Evolutionary conservation across 2,888 invertebrate genomes (phyloP), one percentile per base, ranked within the genome.

Genomic region (Argyresthia goedartella): DNA sequence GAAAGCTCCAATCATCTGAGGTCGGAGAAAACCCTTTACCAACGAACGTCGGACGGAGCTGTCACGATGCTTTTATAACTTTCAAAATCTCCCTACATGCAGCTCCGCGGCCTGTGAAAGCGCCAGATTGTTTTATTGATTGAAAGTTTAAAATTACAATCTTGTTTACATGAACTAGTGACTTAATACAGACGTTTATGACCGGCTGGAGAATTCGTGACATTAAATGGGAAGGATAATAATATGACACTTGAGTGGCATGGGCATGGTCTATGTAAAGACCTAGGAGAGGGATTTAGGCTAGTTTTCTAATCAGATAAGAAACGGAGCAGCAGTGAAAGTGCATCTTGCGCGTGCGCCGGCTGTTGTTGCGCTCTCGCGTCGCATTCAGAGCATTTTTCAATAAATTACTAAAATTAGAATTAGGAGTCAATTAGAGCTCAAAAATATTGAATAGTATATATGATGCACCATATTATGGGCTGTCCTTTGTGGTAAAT

Each of bases 361-460:
- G 34, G 13, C 64, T 66, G 64, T 60, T 59, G 66, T 64, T 71
- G 76, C 77, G 73, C 66, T 60, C 59, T 70, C 73, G 73, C 70
- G 69, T 66, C 67, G 67, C 72, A 76, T 80, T 81, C 73, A 74
- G 78, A 77, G 62, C 73, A 81, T 77, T 82, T 84, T 86, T 84
- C n/a, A n/a, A n/a, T n/a, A n/a, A n/a, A n/a, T n/a, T n/a, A n/a
- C n/a, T n/a, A n/a, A n/a, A n/a, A n/a, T n/a, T n/a, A n/a, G n/a
- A n/a, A n/a, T n/a, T n/a, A n/a, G n/a, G n/a, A n/a, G n/a, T n/a
- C n/a, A n/a, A n/a, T n/a, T n/a, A n/a, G n/a, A n/a, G n/a, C n/a
- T n/a, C n/a, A n/a, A n/a, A n/a, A n/a, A n/a, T n/a, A n/a, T n/a
- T n/a, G n/a, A n/a, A n/a, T n/a, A n/a, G n/a, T n/a, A n/a, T n/a